Evolutionary conservation across 2,888 invertebrate species (phyloP).

Genomic region (Stenurella melanura): DNA sequence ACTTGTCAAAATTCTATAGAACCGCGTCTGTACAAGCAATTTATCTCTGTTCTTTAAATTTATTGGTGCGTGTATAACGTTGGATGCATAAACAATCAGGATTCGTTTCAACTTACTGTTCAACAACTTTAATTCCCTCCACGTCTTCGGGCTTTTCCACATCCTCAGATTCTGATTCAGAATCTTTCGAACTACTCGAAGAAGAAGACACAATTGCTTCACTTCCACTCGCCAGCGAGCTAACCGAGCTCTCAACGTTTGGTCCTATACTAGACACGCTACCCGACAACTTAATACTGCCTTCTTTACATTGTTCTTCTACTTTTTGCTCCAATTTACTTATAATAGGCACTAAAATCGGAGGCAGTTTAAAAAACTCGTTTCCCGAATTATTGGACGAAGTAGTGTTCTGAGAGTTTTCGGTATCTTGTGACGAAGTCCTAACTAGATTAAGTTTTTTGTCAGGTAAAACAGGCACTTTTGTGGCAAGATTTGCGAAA

Average conservation of each 20-base stretch:
- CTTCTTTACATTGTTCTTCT: constrained; percentile 52
- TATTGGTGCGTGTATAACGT: background rate
- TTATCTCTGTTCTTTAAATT: too few relatives aligned
- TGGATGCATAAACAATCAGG: background rate
- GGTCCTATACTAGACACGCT: constrained; percentile 84
- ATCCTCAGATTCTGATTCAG: constrained; percentile 55
- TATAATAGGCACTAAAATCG: constrained; percentile 82
- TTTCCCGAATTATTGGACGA: constrained; percentile 74
- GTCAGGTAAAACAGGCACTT: constrained; percentile 74
- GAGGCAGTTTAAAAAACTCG: constrained; percentile 80
- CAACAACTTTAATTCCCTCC: constrained; percentile 34
- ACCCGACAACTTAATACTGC: constrained; percentile 72
- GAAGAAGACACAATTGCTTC: constrained; percentile 44
- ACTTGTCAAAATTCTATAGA: too few relatives aligned
- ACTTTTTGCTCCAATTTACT: constrained; percentile 76
- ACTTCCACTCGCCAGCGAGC: constrained; percentile 70
- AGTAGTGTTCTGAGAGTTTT: constrained; percentile 78
- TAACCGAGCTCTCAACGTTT: constrained; percentile 78
- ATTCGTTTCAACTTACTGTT: constrained; percentile 43
- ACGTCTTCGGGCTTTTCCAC: constrained; percentile 33
- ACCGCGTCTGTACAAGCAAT: too few relatives aligned
- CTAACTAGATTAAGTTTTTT: constrained; percentile 74
- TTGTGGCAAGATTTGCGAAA: constrained; percentile 53
- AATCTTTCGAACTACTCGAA: constrained; percentile 52
- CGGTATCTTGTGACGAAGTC: constrained; percentile 77